phyloP scores from a whole-genome alignment of 2,113 vertebrate genomes.

The Ranitomeya imitator region DNA sequence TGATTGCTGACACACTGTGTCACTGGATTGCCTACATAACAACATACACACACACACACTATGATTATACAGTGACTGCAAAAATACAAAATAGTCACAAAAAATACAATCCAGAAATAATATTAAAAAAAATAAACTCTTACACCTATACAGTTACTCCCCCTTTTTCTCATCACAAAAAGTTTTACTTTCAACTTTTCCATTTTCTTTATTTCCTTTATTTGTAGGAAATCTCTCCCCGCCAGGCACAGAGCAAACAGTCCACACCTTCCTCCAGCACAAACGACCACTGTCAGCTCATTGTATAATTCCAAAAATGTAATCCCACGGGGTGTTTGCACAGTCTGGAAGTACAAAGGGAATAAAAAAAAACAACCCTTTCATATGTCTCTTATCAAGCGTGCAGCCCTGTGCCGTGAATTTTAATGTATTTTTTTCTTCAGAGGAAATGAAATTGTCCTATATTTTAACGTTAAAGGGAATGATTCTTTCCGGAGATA shows the following conservation, averaged over 20 bases:
- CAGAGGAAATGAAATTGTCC: slow-evolving; percentile 26
- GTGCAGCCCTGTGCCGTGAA: slow-evolving; percentile 15
- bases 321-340: slow-evolving; percentile 41
- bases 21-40: too few relatives aligned
- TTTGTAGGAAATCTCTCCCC: neutral
- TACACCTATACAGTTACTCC: neutral
- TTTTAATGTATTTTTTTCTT: slow-evolving; percentile 45
- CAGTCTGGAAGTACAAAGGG: neutral
- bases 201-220: neutral
- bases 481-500: neutral
- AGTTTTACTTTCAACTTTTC: neutral
- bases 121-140: neutral
- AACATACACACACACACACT: too few relatives aligned
- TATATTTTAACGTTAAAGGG: slow-evolving; percentile 45
- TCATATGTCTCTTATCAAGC: slow-evolving; percentile 53
- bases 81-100: too few relatives aligned
- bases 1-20: too few relatives aligned
- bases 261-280: slow-evolving; percentile 31
- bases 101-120: neutral
- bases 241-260: neutral
- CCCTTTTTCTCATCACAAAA: neutral
- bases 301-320: slow-evolving; percentile 29
- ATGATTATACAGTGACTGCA: too few relatives aligned
- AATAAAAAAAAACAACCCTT: slow-evolving; percentile 55
- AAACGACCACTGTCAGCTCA: neutral